phyloP scores from a whole-genome alignment of 2,113 vertebrate species.

The Mobula hypostoma region DNA sequence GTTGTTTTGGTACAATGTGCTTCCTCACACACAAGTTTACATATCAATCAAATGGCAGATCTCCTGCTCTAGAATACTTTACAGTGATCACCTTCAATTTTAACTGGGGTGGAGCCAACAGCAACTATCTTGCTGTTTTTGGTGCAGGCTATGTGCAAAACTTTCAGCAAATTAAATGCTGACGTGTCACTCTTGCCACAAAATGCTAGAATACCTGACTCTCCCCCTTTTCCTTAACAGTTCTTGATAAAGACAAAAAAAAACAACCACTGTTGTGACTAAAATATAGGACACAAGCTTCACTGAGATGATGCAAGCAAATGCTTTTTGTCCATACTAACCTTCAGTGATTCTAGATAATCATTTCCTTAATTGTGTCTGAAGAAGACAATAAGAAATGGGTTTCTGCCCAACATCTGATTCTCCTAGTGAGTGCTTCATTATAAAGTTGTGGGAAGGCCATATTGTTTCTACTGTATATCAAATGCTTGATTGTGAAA shows the following conservation, averaged over 20 bases:
- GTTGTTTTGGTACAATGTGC: background rate
- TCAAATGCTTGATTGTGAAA: too few relatives aligned
- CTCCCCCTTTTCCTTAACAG: too few relatives aligned
- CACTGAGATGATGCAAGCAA: background rate
- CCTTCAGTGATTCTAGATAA: background rate
- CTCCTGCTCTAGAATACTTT: background rate
- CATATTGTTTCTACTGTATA: too few relatives aligned
- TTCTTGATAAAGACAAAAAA: background rate
- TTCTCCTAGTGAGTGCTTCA: background rate
- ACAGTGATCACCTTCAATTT: background rate
- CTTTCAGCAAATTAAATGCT: background rate
- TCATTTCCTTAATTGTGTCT: background rate
- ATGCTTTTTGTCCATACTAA: background rate
- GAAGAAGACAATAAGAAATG: background rate
- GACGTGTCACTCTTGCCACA: background rate
- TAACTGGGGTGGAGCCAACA: background rate
- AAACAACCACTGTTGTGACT: background rate
- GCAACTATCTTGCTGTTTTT: background rate
- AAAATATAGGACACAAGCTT: background rate
- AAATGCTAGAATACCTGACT: background rate
- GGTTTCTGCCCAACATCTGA: background rate
- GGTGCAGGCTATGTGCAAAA: background rate
- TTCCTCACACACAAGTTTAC: background rate
- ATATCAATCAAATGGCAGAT: background rate
- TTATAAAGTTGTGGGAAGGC: background rate